phyloP scores from a whole-genome alignment of 2,888 invertebrate genomes.

The Phragmatobia fuliginosa region DNA sequence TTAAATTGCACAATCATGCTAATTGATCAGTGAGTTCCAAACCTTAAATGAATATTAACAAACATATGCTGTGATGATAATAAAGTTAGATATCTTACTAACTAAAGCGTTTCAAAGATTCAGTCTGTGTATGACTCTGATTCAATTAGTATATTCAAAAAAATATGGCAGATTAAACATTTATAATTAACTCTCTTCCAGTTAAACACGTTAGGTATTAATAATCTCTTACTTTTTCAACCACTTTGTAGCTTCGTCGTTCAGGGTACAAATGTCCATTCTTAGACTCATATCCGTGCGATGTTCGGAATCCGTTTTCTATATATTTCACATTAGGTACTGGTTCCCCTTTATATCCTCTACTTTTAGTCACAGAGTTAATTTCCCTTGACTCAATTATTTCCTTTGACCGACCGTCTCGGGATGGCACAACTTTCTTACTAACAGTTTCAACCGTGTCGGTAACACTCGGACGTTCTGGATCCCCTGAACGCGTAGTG shows the following conservation, averaged over 20 bases:
- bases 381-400: conserved; percentile 91
- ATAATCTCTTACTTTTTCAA: conserved; percentile 83
- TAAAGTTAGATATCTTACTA: conserved; percentile 69
- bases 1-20: neutral
- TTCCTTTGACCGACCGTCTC: conserved; percentile 88
- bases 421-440: conserved; percentile 89
- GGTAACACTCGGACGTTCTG: conserved; percentile 89
- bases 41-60: conserved; percentile 61
- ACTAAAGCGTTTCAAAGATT: conserved; percentile 73
- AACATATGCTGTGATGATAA: conserved; percentile 65
- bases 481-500: conserved; percentile 89
- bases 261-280: conserved; percentile 77
- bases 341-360: conserved; percentile 83
- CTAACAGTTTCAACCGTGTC: conserved; percentile 90
- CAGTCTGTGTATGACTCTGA: conserved; percentile 79
- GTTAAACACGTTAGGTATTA: conserved; percentile 58
- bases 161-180: conserved; percentile 72
- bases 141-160: conserved; percentile 64
- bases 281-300: conserved; percentile 71
- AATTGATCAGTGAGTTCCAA: conserved; percentile 22
- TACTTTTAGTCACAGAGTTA: conserved; percentile 90
- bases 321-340: conserved; percentile 83
- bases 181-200: conserved; percentile 49
- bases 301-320: conserved; percentile 80
- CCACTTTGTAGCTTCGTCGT: conserved; percentile 79